phyloP scores from a whole-genome alignment of 2,888 invertebrate species.

The Chloroclysta siterata region DNA sequence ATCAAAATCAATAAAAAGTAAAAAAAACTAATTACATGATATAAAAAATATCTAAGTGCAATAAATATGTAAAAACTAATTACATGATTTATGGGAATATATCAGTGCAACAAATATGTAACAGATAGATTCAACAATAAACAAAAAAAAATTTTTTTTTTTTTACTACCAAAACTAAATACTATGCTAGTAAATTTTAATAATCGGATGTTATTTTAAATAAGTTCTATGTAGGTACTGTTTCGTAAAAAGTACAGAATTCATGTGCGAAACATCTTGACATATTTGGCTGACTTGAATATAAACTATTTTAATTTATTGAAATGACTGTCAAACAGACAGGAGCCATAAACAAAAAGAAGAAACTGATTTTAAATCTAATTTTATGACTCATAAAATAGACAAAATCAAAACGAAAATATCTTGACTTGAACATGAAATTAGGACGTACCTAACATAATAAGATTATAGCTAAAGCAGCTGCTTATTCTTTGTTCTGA shows the following conservation, averaged over 20 bases:
- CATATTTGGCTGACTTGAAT: background rate
- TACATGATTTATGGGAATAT: background rate
- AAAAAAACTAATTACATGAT: background rate
- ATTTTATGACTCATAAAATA: background rate
- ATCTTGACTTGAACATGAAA: background rate
- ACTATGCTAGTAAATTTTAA: background rate
- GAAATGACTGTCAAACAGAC: background rate
- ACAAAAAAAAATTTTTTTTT: too few relatives aligned
- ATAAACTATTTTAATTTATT: background rate
- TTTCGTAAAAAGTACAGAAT: background rate
- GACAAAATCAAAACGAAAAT: background rate
- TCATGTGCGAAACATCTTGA: background rate
- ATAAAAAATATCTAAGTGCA: background rate
- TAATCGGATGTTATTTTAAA: background rate
- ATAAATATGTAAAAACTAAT: background rate
- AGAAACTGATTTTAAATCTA: background rate
- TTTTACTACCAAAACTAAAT: background rate
- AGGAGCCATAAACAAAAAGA: too few relatives aligned
- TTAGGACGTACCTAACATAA: background rate
- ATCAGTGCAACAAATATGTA: background rate
- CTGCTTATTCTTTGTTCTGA: background rate
- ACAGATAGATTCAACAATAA: background rate
- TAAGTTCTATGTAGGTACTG: background rate
- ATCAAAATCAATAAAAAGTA: constrained; percentile 4
- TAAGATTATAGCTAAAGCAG: background rate